Evolutionary conservation across 92 coral and sea anemone genomes (phyloP), one percentile per base, ranked within the genome.

Genomic region (Paragorgia papillata): DNA sequence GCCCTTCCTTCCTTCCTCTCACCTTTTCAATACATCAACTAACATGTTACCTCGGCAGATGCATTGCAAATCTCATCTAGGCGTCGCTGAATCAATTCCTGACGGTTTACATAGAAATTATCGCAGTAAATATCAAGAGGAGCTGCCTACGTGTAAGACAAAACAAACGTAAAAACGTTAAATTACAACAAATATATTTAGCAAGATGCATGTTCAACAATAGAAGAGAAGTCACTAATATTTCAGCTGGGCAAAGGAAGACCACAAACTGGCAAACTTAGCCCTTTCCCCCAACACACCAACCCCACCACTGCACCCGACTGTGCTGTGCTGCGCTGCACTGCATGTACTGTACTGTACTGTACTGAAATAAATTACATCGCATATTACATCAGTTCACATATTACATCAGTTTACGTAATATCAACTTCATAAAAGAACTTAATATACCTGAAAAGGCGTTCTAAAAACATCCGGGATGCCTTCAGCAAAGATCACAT

Each of bases 391-490:
- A 62, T 25, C 37, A 12, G 22, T 15, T 28, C 33, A 39, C 34
- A 39, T 29, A 29, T 17, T 44, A 19, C 26, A 41, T 17, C 39
- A 69, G 57, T 18, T 15, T 5, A 34, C 37, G 28, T 7, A 37
- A 25, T 13, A 34, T 44, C n/a, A n/a, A n/a, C n/a, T 49, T 57
- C 49, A 21, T 57, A 29, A 39, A 73, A 67, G 25, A n/a, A n/a
- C n/a, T n/a, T 43, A 28, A 43, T 53, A 8, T 88, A 90, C 97
- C 92, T 95, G 99, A 73, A 85, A 95, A 17, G 94, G 87, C 50
- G 87, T 87, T 49, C 99, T 83, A 62, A 95, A 95, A 19, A 89
- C 99, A 83, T 95, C 97, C 2, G 92, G 90, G 17, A 95, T 77
- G 18, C 88, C 90, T 63, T 76, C 34, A 2, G 82, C 28, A 50